These are phyloP conservation scores for Hedya salicella DNA, from an alignment of 2,888 invertebrate genomes.

Conservation along the genomic window DNA sequence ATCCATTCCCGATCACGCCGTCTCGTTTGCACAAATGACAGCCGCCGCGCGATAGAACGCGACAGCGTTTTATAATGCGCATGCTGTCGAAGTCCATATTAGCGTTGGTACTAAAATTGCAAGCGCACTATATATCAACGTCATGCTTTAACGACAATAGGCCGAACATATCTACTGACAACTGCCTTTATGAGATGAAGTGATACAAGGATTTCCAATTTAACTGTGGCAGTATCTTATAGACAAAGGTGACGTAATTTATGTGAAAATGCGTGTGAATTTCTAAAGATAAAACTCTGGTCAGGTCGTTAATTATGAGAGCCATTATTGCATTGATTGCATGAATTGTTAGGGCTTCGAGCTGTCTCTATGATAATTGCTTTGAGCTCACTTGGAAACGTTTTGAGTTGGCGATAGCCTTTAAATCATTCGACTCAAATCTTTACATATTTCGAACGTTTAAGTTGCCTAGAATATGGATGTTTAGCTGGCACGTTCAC, in stretches of 20 bases:
- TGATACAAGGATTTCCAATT: conserved; percentile 41
- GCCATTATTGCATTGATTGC: conserved; percentile 34
- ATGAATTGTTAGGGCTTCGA: conserved; percentile 18
- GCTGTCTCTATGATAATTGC: conserved; percentile 25
- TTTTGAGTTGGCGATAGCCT: neutral
- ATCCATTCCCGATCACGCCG: neutral
- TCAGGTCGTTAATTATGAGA: conserved; percentile 25
- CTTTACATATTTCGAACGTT: neutral
- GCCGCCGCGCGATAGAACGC: neutral
- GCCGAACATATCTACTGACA: conserved; percentile 28
- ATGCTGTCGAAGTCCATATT: conserved; percentile 15
- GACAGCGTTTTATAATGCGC: conserved; percentile 13
- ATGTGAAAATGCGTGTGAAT: conserved; percentile 37
- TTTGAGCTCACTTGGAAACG: conserved; percentile 2
- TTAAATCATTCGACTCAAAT: neutral
- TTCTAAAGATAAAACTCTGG: conserved; percentile 25
- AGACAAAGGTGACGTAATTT: conserved; percentile 36
- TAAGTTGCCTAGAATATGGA: no score
- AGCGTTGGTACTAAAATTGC: conserved; percentile 28
- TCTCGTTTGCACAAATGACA: conserved; percentile 25
- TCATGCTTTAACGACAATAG: conserved; percentile 38
- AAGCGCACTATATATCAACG: conserved; percentile 35
- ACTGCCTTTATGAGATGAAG: conserved; percentile 36
- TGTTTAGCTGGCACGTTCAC: no score
- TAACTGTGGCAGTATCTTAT: conserved; percentile 37